Evolutionary conservation across 2,113 vertebrate genomes (phyloP), one percentile per base, ranked within the genome.

Genomic region (Microtus ochrogaster): DNA sequence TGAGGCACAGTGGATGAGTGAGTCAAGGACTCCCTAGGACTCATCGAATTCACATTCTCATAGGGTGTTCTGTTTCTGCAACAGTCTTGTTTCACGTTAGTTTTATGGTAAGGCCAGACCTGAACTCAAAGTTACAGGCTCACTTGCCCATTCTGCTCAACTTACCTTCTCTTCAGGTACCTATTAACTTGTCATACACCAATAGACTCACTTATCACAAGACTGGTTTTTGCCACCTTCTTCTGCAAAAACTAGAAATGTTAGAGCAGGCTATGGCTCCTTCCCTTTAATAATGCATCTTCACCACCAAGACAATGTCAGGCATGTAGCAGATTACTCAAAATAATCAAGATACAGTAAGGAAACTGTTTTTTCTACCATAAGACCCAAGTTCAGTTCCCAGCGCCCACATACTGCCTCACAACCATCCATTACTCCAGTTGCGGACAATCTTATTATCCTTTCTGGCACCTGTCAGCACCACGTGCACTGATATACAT

Each of bases 131-230:
- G 70, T 79, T 36, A 78, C 16, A 52, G 28, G 17, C 47, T 19
- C 4, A 7, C n/a, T 11, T 3, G n/a, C 2, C 36, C 30, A 3
- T 3, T 9, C 3, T 73, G 3, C 2, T 74, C 17, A 14, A 41
- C 2, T 65, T 90, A 47, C n/a, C 28, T 55, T 96, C n/a, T 78
- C 63, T 63, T 13, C 17, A 28, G 66, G 61, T 17, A 66, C 30
- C 73, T 89, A 72, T 9, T 6, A 55, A 36, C 83, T 91, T 78
- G 70, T 85, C 92, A 89, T 30, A 94, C n/a, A 94, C 10, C 49
- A 89, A 52, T 81, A 81, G 41, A 33, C 11, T 73, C 92, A 61
- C 28, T 96, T 58, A 72, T 24, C 77, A 41, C 68, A 74, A 81
- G 28, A 49, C 26, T 92, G 30, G 65, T 73, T 89, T 52, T 65